Percentiles rank a stretch among this genome's conserved stretches.
These are phyloP conservation scores for Gymnoscopelus microlampas DNA, from an alignment of 2,797 vertebrate genomes.

Conservation along the genomic window DNA sequence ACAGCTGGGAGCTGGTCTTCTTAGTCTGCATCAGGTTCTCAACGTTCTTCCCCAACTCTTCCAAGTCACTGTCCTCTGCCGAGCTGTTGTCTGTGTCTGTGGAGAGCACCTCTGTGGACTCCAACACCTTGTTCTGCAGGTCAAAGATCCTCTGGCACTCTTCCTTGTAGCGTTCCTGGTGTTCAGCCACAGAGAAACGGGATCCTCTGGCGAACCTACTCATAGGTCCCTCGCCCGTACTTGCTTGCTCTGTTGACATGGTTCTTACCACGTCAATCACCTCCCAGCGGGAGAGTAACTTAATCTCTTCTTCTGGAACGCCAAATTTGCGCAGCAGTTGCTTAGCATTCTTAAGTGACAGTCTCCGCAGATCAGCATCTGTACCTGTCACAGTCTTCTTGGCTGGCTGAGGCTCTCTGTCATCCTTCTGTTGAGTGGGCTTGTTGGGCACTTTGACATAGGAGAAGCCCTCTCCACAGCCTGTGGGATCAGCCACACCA, in stretches of 20 bases:
- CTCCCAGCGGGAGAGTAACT: slow-evolving; percentile 98
- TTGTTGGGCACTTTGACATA: slow-evolving; percentile 99
- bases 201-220: slow-evolving; percentile 98
- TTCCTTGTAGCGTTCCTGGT: slow-evolving; percentile 98
- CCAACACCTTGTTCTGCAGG: slow-evolving; percentile 97
- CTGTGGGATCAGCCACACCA: slow-evolving; percentile 96
- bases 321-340: slow-evolving; percentile 98
- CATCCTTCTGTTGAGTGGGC: slow-evolving; percentile 98
- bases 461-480: slow-evolving; percentile 98
- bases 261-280: slow-evolving; percentile 98
- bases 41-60: slow-evolving; percentile 99
- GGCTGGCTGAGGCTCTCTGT: slow-evolving; percentile 94
- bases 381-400: slow-evolving; percentile 99
- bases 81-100: slow-evolving; percentile 99
- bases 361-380: slow-evolving; percentile 94
- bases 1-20: slow-evolving; percentile 98
- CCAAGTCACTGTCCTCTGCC: slow-evolving; percentile 98
- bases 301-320: slow-evolving; percentile 98
- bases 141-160: slow-evolving; percentile 99
- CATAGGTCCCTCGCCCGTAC: slow-evolving; percentile 97
- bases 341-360: slow-evolving; percentile 98
- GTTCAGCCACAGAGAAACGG: slow-evolving; percentile 96
- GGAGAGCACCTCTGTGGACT: slow-evolving; percentile 95
- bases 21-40: slow-evolving; percentile 99
- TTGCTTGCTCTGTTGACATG: slow-evolving; percentile 98